These are phyloP conservation scores for Hololepta plana DNA, from an alignment of 2,888 invertebrate species.

Conservation along the genomic window DNA sequence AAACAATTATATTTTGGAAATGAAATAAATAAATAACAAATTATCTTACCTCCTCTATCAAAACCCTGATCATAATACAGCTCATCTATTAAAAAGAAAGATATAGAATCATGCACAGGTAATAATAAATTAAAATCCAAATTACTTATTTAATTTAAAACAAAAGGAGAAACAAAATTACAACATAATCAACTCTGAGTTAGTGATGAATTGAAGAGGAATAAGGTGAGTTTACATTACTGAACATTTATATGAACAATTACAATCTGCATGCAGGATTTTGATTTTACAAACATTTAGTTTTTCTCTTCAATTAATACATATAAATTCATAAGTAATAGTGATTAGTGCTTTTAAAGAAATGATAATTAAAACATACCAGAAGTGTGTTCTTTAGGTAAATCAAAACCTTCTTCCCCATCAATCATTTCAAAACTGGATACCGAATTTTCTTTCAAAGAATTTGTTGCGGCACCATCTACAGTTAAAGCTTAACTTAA, in stretches of 20 bases:
- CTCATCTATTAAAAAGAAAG: constrained; percentile 14
- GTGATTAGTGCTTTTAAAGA: neutral
- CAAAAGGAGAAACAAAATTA: too few relatives aligned
- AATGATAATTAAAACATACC: constrained; percentile 1
- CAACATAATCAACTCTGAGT: too few relatives aligned
- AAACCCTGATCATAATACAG: constrained; percentile 10
- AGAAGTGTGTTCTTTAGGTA: constrained; percentile 11
- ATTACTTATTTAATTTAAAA: too few relatives aligned
- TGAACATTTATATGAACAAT: too few relatives aligned
- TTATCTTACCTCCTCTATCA: constrained; percentile 12
- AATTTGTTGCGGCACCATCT: constrained; percentile 24
- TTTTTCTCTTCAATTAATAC: too few relatives aligned
- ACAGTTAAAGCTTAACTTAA: constrained; percentile 21
- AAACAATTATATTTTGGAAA: too few relatives aligned
- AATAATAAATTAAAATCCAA: constrained; percentile 11
- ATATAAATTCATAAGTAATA: too few relatives aligned
- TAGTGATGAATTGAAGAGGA: too few relatives aligned
- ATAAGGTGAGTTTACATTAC: too few relatives aligned
- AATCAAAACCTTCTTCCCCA: constrained; percentile 25
- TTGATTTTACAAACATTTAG: too few relatives aligned
- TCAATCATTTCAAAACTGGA: constrained; percentile 55
- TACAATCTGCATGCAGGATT: too few relatives aligned
- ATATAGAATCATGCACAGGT: constrained; percentile 12
- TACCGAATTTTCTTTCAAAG: constrained; percentile 28
- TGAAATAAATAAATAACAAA: constrained; percentile 5